Base-by-base conservation (phyloP, 2,888 invertebrate genomes). In the Archips crataeganus region DNA sequence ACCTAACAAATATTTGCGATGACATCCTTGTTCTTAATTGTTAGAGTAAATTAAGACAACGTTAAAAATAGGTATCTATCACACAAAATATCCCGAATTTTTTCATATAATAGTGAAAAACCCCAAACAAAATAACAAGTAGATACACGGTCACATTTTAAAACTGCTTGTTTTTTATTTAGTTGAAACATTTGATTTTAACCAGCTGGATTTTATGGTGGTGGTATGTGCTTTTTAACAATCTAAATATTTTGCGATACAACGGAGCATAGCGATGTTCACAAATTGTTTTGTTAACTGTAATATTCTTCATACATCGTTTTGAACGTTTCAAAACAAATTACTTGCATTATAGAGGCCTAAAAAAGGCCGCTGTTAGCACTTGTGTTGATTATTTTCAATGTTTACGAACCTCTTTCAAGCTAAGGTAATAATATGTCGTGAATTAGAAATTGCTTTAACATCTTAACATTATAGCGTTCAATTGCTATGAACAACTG, bases 401-500 rank as follows among this genome's bases (percentile, higher is more conserved):
- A 49, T 5, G 49, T 49, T 49, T 49, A 49, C n/a, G n/a, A 49
- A 49, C 49, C n/a, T 49, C n/a, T n/a, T 0, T 23, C 15, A 11
- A n/a, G 51, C 42, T 63, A 47, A 23, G 15, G 61, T 1, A 71
- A 71, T 60, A 39, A 71, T 13, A 1, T 60, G 39, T 57, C 23
- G n/a, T 8, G 3, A 71, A 65, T 57, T n/a, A 23, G 59, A 54
- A 23, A 59, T 49, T 63, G 45, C 60, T 74, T 60, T 74, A 34
- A 36, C 3, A 65, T 47, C 10, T 61, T 39, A 51, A 65, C 65
- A 57, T 57, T 32, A 54, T 65, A 49, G 32, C 47, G 69, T 70
- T 70, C 80, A 76, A 82, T 81, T 77, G 72, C 78, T 61, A 74
- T 74, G 69, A 39, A 61, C 62, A 59, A 47, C 63, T 70, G 60